Conservation (phyloP, 2,888 invertebrate species). For the Campoplex nolae region DNA sequence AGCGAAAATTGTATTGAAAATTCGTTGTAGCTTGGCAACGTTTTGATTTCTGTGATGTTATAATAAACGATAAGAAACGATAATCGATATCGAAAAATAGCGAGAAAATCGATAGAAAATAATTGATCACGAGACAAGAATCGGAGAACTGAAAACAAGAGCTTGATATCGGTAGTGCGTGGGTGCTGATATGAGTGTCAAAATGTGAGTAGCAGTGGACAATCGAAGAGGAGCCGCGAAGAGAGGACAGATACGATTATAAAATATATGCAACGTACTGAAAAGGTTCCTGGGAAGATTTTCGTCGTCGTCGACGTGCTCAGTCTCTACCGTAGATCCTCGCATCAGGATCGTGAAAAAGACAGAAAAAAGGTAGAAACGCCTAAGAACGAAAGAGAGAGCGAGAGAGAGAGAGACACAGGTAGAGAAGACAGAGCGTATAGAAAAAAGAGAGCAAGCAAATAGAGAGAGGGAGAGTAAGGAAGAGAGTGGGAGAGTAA, state of each 20-base stretch:
- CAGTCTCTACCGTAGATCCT: conserved; percentile 15
- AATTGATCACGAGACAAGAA: not conserved
- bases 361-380: not conserved
- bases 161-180: conserved; percentile 36
- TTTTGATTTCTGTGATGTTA: conserved; percentile 41
- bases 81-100: not conserved
- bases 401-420: not conserved
- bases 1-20: not conserved
- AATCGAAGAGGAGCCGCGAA: conserved; percentile 26
- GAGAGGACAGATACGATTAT: conserved; percentile 40
- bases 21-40: not conserved
- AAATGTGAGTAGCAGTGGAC: conserved; percentile 41
- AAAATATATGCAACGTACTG: conserved; percentile 38
- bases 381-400: not conserved
- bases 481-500: conserved; percentile 10
- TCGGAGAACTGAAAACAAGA: conserved; percentile 4
- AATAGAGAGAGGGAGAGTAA: conserved; percentile 1
- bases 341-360: conserved; percentile 13
- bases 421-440: not conserved
- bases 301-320: conserved; percentile 10
- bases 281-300: conserved; percentile 22
- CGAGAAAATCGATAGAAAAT: not conserved
- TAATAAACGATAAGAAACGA: not conserved
- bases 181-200: conserved; percentile 2
- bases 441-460: not conserved